phyloP scores from a whole-genome alignment of 2,113 vertebrate species.

The Octodon degus region DNA sequence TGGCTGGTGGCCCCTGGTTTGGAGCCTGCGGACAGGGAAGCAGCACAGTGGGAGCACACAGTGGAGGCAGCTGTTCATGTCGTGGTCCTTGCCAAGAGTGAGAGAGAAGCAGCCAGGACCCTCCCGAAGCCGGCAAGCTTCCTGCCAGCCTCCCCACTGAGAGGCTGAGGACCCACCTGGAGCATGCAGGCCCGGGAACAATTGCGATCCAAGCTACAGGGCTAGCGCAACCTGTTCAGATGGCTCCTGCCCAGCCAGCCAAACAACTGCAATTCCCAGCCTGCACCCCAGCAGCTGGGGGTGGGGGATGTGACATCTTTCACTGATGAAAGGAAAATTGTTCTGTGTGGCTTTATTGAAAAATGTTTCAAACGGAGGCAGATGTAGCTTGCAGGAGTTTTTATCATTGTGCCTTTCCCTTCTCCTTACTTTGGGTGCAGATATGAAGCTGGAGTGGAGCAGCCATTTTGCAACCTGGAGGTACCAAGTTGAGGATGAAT shows the following conservation, averaged over 20 bases:
- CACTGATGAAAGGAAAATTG: neutral
- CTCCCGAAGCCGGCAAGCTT: neutral
- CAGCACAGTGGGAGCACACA: accelerated
- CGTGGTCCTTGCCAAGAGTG: too few species aligned
- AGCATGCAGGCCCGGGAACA: too few species aligned
- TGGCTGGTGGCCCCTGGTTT: neutral
- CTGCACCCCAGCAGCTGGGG: neutral
- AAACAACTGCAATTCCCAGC: neutral
- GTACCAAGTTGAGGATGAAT: neutral
- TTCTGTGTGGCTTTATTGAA: neutral
- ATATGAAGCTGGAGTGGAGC: neutral
- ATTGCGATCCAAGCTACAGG: neutral
- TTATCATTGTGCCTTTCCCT: neutral
- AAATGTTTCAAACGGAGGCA: neutral
- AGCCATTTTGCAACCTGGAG: neutral
- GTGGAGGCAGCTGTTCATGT: neutral
- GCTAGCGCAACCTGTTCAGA: neutral
- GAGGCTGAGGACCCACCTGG: neutral
- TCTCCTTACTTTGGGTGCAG: neutral
- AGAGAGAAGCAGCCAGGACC: neutral
- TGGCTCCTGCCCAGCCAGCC: neutral
- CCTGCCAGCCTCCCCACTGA: neutral
- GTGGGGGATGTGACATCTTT: neutral
- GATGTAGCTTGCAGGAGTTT: neutral
- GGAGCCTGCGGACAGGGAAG: neutral